Conservation (phyloP, 2,888 invertebrate species). For the Drosophila borealis region DNA sequence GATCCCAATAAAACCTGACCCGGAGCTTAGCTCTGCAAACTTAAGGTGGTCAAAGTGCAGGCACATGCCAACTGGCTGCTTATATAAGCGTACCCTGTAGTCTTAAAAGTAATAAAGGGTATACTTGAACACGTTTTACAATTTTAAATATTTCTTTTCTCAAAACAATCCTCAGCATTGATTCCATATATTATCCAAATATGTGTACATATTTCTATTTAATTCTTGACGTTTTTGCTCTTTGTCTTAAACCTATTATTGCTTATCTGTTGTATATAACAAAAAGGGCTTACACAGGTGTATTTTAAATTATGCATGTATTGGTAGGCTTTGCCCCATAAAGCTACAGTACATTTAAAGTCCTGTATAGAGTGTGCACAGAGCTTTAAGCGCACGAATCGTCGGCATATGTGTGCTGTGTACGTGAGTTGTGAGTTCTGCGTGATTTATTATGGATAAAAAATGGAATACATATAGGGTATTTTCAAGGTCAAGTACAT, state of each 20-base stretch:
- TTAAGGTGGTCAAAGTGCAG: conserved; percentile 16
- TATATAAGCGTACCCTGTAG: conserved; percentile 9
- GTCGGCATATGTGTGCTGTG: neutral
- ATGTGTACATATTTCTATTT: no score
- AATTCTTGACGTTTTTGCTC: no score
- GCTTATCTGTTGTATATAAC: no score
- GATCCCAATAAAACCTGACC: neutral
- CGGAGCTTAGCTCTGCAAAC: neutral
- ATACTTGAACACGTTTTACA: neutral
- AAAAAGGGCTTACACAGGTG: neutral
- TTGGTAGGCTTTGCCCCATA: neutral
- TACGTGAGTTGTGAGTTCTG: neutral
- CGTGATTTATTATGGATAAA: neutral
- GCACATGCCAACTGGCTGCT: neutral
- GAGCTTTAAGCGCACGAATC: neutral
- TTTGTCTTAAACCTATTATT: no score
- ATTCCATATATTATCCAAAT: no score
- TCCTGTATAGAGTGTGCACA: neutral
- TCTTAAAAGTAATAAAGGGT: no score
- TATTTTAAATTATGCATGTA: neutral
- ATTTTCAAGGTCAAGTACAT: conserved; percentile 23
- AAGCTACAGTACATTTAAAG: no score
- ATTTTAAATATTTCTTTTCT: no score
- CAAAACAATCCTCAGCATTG: no score
- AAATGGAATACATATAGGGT: conserved; percentile 11